Conservation (phyloP, 2,888 invertebrate genomes). For the Diaphora mendica region DNA sequence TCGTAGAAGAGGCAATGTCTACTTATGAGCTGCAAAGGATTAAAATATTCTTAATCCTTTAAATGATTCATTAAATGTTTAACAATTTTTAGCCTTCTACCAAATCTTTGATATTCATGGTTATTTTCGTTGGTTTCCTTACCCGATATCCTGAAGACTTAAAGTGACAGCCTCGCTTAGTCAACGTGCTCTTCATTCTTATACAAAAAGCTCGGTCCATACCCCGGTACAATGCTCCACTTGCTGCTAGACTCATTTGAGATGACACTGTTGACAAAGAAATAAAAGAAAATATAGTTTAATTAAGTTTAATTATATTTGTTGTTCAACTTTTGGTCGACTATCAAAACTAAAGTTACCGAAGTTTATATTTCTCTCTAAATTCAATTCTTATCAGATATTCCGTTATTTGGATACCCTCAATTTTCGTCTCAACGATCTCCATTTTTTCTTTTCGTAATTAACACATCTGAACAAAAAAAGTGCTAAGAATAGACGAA, state of each 20-base stretch:
- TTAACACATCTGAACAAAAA: constrained; percentile 10
- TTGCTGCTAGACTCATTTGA: constrained; percentile 92
- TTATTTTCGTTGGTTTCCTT: constrained; percentile 69
- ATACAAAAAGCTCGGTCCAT: constrained; percentile 97
- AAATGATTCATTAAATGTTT: background rate
- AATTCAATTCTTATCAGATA: background rate
- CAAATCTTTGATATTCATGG: constrained; percentile 25
- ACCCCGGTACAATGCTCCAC: constrained; percentile 91
- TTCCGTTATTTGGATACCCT: background rate
- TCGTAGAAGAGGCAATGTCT: background rate
- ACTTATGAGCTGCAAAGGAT: background rate
- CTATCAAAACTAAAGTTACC: no score
- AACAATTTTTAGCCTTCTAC: constrained; percentile 9
- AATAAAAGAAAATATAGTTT: constrained; percentile 9
- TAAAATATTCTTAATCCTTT: background rate
- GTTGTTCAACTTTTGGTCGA: fast-evolving
- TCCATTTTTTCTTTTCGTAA: background rate
- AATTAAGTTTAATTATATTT: background rate
- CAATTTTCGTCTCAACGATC: background rate
- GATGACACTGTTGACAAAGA: constrained; percentile 90
- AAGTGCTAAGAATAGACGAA: constrained; percentile 30
- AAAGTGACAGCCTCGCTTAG: constrained; percentile 98
- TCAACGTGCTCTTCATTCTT: constrained; percentile 98
- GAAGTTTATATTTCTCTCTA: background rate
- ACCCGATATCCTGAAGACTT: constrained; percentile 98